Evolutionary conservation across 2,113 vertebrate species (phyloP).

Genomic region (Bos javanicus): DNA sequence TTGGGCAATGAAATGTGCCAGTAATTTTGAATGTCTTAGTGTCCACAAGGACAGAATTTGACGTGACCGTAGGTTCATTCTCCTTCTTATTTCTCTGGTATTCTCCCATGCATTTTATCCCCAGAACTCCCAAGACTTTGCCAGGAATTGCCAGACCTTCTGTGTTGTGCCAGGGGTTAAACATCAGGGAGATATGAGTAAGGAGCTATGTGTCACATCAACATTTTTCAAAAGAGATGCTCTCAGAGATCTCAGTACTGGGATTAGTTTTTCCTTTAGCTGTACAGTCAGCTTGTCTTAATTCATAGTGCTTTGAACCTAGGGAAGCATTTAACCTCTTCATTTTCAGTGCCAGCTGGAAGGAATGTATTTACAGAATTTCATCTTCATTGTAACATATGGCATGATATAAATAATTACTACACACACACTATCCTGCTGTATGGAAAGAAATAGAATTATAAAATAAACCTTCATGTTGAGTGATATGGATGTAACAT

Average conservation of each 20-base stretch:
- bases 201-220: background rate
- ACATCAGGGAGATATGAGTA: conserved; percentile 11
- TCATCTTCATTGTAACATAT: conserved; percentile 56
- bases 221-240: background rate
- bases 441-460: conserved; percentile 35
- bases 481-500: background rate
- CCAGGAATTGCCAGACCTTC: conserved; percentile 9
- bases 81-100: conserved; percentile 18
- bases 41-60: background rate
- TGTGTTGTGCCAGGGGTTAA: conserved; percentile 50
- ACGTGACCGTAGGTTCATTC: background rate
- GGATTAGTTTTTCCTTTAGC: conserved; percentile 53
- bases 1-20: conserved; percentile 25
- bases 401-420: conserved; percentile 68
- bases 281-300: conserved; percentile 37
- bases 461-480: conserved; percentile 34
- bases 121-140: background rate
- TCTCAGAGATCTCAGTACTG: conserved; percentile 14
- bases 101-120: background rate
- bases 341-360: conserved; percentile 45
- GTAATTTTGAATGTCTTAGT: conserved; percentile 4
- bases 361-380: conserved; percentile 47
- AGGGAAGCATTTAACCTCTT: conserved; percentile 59
- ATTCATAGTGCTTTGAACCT: conserved; percentile 56
- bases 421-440: conserved; percentile 30